phyloP scores from a whole-genome alignment of 1,140 invertebrate species.

The Arion vulgaris region DNA sequence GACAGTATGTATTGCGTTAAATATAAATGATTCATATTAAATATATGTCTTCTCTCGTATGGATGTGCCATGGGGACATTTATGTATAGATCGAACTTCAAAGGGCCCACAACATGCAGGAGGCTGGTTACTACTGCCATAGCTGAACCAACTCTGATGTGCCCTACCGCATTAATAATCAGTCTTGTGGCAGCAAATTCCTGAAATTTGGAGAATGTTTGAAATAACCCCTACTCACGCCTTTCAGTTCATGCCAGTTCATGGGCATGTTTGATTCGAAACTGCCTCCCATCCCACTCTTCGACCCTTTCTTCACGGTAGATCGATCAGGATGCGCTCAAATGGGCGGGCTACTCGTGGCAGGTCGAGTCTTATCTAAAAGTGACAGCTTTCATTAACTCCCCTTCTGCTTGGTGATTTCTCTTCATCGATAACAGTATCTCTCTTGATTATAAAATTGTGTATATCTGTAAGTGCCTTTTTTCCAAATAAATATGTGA shows the following conservation, averaged over 20 bases:
- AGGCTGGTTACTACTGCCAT: no score
- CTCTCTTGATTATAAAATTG: not conserved
- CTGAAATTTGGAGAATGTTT: not conserved
- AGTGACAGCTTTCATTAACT: not conserved
- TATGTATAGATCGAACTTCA: no score
- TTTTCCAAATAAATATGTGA: not conserved
- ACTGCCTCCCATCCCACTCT: not conserved
- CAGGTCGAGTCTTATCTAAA: not conserved
- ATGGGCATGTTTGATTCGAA: conserved; percentile 1
- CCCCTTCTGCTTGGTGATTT: not conserved
- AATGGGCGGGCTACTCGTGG: not conserved
- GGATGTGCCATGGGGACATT: no score
- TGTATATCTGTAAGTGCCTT: not conserved
- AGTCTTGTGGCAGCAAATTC: not conserved
- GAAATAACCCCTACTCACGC: conserved; percentile 3
- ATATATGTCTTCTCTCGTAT: no score
- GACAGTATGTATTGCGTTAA: no score
- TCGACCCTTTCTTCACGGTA: not conserved
- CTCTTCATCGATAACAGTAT: not conserved
- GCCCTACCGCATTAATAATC: not conserved
- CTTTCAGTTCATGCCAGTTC: not conserved
- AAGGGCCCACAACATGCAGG: no score
- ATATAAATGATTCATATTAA: no score
- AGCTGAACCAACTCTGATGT: not conserved
- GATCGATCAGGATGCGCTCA: conserved; percentile 5